Evolutionary conservation across 2,888 invertebrate species (phyloP).

Genomic region (Nemurella pictetii): DNA sequence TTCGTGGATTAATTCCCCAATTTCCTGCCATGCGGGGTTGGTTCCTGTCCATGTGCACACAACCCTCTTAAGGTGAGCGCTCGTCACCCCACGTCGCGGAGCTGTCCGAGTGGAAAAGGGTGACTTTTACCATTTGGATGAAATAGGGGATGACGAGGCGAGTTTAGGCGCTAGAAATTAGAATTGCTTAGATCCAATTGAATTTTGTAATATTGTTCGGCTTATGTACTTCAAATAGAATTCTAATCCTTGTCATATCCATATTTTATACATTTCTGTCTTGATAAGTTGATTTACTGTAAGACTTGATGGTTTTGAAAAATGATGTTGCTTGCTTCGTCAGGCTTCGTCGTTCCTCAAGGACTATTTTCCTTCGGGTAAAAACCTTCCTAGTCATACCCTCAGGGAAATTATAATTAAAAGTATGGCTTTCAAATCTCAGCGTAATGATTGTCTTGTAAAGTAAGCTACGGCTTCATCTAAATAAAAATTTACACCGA

Average conservation of each 20-base stretch:
- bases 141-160: background rate
- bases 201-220: background rate
- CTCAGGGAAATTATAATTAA: no score
- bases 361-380: no score
- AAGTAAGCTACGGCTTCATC: no score
- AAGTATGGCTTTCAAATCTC: no score
- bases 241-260: background rate
- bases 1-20: background rate
- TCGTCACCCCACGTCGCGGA: background rate
- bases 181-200: background rate
- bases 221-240: background rate
- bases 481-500: no score
- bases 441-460: no score
- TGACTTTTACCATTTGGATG: background rate
- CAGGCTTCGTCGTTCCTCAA: no score
- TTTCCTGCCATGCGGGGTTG: slow-evolving; percentile 13
- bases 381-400: no score
- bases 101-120: background rate
- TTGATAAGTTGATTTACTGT: no score
- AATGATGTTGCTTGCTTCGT: no score
- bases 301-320: no score
- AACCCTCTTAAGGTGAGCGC: background rate
- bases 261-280: no score
- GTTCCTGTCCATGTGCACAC: background rate
- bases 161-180: background rate